Conservation (phyloP, 92 coral and sea anemone species). For the Heteractis magnifica region DNA sequence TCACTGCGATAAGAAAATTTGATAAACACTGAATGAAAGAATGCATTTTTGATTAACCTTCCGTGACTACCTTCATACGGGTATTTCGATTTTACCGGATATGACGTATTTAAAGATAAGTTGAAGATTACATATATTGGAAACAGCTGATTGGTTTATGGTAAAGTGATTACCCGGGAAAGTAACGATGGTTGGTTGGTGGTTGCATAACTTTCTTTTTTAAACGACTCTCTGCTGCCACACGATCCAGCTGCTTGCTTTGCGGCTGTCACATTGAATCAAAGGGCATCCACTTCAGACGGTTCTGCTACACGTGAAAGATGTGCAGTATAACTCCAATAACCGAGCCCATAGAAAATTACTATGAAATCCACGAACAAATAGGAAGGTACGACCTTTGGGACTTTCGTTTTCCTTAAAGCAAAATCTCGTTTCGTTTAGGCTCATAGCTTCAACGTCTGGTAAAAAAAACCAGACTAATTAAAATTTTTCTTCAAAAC, state of each 20-base stretch:
- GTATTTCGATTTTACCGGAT: constrained; percentile 39
- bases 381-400: constrained; percentile 67
- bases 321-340: constrained; percentile 61
- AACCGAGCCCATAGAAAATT: constrained; percentile 71
- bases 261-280: neutral
- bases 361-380: constrained; percentile 75
- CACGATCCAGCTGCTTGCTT: neutral
- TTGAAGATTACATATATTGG: constrained; percentile 21
- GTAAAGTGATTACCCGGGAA: constrained; percentile 27
- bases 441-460: constrained; percentile 4
- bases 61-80: constrained; percentile 13
- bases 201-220: constrained; percentile 15
- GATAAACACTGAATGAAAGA: neutral
- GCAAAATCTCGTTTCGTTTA: constrained; percentile 5
- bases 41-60: neutral
- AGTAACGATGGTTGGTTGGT: constrained; percentile 13
- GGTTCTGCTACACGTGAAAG: neutral
- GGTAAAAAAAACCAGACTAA: neutral
- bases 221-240: constrained; percentile 14
- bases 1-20: constrained; percentile 1
- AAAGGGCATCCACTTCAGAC: constrained; percentile 6
- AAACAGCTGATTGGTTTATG: constrained; percentile 47
- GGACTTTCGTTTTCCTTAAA: constrained; percentile 18
- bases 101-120: constrained; percentile 51
- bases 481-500: constrained; percentile 1